Evolutionary conservation across 2,113 vertebrate species (phyloP).

Genomic region (Cephalopholis sonnerati): DNA sequence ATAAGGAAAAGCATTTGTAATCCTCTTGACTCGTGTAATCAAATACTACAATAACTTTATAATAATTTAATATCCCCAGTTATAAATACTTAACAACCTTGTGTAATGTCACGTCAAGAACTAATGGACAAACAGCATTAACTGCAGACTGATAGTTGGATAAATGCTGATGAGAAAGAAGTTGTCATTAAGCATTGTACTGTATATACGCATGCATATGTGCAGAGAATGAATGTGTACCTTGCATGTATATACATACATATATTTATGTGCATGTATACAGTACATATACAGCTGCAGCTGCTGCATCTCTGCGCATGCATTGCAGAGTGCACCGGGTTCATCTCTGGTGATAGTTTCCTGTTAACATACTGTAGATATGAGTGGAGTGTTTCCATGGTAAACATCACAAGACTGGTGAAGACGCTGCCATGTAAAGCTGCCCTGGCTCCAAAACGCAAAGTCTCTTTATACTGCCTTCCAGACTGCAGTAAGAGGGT

Average conservation of each 20-base stretch:
- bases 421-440: constrained; percentile 22
- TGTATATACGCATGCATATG: not conserved
- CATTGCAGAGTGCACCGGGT: not conserved
- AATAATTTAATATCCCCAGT: not conserved
- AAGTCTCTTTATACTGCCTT: constrained; percentile 33
- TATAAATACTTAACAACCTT: not conserved
- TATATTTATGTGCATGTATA: not conserved
- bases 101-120: not conserved
- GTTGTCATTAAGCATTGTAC: too few relatives aligned
- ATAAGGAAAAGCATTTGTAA: not conserved
- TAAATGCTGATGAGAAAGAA: not conserved
- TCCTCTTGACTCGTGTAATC: not conserved
- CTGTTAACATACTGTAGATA: not conserved
- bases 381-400: constrained; percentile 7
- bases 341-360: not conserved
- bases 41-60: not conserved
- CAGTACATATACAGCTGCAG: not conserved
- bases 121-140: not conserved
- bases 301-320: constrained; percentile 9
- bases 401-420: constrained; percentile 16
- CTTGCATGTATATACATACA: not conserved
- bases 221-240: not conserved
- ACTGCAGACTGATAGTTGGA: not conserved
- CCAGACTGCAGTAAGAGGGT: constrained; percentile 40
- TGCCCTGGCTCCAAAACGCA: constrained; percentile 22